Evolutionary conservation across 2,888 invertebrate genomes (phyloP).

Genomic region (Apoderus coryli): DNA sequence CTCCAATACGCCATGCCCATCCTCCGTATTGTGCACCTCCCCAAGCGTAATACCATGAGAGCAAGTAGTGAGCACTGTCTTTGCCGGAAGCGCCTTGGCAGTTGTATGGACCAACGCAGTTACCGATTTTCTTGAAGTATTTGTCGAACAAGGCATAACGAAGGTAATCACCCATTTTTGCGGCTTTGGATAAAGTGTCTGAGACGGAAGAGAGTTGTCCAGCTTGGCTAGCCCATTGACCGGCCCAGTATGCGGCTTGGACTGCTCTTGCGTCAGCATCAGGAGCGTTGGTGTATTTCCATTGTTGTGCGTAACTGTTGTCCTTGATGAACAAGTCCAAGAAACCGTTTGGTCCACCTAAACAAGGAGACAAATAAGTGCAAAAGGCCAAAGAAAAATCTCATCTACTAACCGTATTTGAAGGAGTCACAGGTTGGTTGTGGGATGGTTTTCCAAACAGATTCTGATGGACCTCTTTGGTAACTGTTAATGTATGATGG

Average conservation of each 20-base stretch:
- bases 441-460: slow-evolving; percentile 21
- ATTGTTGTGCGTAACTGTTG: slow-evolving; percentile 19
- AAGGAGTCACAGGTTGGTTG: slow-evolving; percentile 20
- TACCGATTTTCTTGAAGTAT: slow-evolving; percentile 20
- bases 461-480: slow-evolving; percentile 20
- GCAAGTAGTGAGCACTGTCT: slow-evolving; percentile 19
- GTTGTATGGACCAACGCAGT: slow-evolving; percentile 15
- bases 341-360: slow-evolving; percentile 17
- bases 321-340: slow-evolving; percentile 18
- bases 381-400: too few relatives aligned
- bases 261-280: slow-evolving; percentile 18
- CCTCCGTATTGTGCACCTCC: slow-evolving; percentile 18
- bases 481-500: slow-evolving; percentile 20
- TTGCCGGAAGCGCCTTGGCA: slow-evolving; percentile 18
- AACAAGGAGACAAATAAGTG: too few relatives aligned
- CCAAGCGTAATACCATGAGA: slow-evolving; percentile 21
- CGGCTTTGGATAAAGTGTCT: slow-evolving; percentile 16
- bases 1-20: slow-evolving; percentile 22
- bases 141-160: slow-evolving; percentile 20
- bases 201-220: slow-evolving; percentile 14
- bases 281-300: slow-evolving; percentile 19
- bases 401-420: slow-evolving; percentile 13
- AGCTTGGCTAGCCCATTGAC: slow-evolving; percentile 18
- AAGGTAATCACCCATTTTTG: slow-evolving; percentile 20
- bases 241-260: slow-evolving; percentile 20